A percentile compares a stretch with the other conserved stretches of the same genome.
phyloP scores from a whole-genome alignment of 2,113 vertebrate genomes.

The Cinclus mexicanus region DNA sequence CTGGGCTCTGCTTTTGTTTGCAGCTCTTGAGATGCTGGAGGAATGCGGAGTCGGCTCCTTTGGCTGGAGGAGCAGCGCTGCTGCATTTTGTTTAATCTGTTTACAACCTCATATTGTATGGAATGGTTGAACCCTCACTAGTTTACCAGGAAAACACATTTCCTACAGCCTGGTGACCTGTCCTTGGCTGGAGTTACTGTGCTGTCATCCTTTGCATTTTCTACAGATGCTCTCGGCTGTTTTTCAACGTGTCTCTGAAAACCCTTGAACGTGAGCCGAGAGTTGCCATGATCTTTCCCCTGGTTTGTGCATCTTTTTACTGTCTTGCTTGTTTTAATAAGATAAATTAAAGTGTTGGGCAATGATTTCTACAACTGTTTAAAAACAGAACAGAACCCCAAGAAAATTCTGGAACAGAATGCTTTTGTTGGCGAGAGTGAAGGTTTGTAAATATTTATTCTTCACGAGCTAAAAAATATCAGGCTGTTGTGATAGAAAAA shows the following conservation, averaged over 20 bases:
- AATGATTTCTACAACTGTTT: neutral
- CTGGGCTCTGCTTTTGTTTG: neutral
- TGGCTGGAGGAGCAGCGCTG: neutral
- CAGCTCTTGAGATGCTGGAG: neutral
- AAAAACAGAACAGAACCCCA: neutral
- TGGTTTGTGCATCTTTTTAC: fast-evolving
- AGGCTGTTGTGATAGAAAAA: conserved; percentile 1
- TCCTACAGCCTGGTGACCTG: neutral
- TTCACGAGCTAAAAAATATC: neutral
- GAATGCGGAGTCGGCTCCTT: neutral
- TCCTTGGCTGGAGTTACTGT: neutral
- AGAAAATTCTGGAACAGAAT: conserved; percentile 34
- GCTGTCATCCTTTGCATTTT: neutral
- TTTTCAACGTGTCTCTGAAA: fast-evolving
- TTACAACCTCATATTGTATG: neutral
- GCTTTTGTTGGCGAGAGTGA: conserved; percentile 20
- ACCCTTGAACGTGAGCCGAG: neutral
- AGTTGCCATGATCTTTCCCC: neutral
- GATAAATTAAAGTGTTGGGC: conserved; percentile 1
- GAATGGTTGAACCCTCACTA: neutral
- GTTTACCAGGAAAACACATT: neutral
- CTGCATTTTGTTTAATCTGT: fast-evolving
- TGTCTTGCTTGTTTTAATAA: neutral
- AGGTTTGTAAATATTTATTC: conserved; percentile 40
- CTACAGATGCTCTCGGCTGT: neutral